Percentiles rank a stretch among this genome's conserved stretches.
These are phyloP conservation scores for Taeniopygia guttata DNA, from an alignment of 2,797 vertebrate species.

Conservation along the genomic window DNA sequence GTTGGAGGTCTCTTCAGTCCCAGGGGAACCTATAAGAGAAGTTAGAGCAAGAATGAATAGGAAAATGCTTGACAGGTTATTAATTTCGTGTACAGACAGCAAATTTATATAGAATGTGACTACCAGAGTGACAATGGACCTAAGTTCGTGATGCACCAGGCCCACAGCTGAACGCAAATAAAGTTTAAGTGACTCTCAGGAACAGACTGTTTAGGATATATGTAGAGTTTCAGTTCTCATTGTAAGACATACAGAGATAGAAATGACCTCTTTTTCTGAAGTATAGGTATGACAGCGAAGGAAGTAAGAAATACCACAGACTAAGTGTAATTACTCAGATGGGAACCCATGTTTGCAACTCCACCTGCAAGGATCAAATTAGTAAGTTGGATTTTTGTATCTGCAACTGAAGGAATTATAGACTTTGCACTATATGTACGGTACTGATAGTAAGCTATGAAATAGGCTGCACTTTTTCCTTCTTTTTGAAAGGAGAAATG, in stretches of 20 bases:
- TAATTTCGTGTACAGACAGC: neutral
- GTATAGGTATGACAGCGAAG: neutral
- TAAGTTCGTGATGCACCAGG: neutral
- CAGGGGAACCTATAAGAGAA: constrained; percentile 18
- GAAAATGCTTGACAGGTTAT: neutral
- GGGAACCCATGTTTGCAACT: neutral
- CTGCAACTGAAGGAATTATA: neutral
- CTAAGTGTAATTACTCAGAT: neutral
- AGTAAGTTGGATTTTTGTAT: neutral
- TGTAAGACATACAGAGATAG: neutral
- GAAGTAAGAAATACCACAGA: neutral
- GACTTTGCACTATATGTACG: neutral
- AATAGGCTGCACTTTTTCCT: neutral
- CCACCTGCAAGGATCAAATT: neutral
- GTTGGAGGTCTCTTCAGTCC: neutral
- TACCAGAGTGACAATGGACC: neutral
- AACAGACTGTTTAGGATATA: neutral
- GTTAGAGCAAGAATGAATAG: neutral
- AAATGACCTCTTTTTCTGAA: neutral
- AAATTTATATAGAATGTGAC: neutral
- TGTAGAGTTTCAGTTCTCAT: neutral
- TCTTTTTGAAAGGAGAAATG: neutral
- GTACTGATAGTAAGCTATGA: neutral
- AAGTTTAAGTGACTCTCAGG: neutral
- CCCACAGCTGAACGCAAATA: neutral